Base-by-base conservation (phyloP, 2,888 invertebrate genomes). In the Bibio marci region DNA sequence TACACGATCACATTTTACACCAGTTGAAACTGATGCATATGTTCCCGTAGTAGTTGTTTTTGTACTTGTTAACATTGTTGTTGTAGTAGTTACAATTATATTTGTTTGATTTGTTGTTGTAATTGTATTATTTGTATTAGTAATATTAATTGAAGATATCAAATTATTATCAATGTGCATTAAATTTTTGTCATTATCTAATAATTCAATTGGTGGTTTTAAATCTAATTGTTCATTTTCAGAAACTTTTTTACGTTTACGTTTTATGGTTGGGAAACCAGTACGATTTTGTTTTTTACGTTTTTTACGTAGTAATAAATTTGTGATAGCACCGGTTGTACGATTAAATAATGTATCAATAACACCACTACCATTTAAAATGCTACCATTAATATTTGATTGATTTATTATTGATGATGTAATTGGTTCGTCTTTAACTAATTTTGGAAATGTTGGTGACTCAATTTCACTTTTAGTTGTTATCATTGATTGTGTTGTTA, bases 191-290 rank as follows among this genome's bases (percentile, higher is more conserved):
- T 28, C 13, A 17, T 32, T 32, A 4, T 14, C 4, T 12, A 32
- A 15, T 6, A 4, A 3, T 7, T 7, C 14, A 4, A 18, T 5
- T 14, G 15, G 7, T 32, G 4, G 10, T 35, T 39, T 22, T 32
- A 12, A 17, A 7, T 32, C n/a, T 43, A 41, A 8, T 22, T 22
- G 22, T 4, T 22, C 22, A 22, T 22, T 22, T 22, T 22, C 22
- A 41, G 11, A 42, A 37, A 14, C 39, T 43, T 0, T 35, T 15
- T 35, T 40, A 42, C 8, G 36, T 38, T 31, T 40, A 40, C 35
- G 38, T 52, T 82, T 82, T 13, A 81, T 65, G 17, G 76, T 81
- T 1, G 90, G 90, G 56, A 90, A 90, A 4, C 90, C 90, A 14
- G 87, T 88, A 48, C 85, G 69, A 54, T 88, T 88, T 31, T 82